These are phyloP conservation scores for Heterodera schachtii DNA, from an alignment of 1,140 invertebrate genomes.

Conservation along the genomic window DNA sequence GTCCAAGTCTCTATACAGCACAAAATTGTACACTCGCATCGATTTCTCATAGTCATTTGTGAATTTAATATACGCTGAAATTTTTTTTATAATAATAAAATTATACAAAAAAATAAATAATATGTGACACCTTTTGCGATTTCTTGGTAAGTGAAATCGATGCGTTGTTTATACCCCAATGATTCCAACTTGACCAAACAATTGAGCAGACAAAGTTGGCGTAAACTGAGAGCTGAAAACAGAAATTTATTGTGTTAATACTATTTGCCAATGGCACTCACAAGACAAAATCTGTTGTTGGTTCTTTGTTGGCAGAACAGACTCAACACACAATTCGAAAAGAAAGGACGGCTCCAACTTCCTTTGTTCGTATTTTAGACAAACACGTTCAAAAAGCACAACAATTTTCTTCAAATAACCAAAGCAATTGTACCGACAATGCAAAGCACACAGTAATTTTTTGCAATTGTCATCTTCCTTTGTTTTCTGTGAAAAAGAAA, in stretches of 20 bases:
- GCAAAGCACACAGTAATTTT: slow-evolving; percentile 5
- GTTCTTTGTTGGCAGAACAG: slow-evolving; percentile 2
- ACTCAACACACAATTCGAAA: neutral
- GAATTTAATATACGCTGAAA: slow-evolving; percentile 19
- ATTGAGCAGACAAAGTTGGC: slow-evolving; percentile 21
- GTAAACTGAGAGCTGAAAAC: slow-evolving; percentile 8
- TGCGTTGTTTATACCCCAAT: neutral
- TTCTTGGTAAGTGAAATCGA: slow-evolving; percentile 24
- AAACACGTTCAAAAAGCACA: neutral
- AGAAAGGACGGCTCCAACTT: neutral
- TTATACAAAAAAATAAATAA: neutral
- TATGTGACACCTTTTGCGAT: slow-evolving; percentile 7
- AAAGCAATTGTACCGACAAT: slow-evolving; percentile 2
- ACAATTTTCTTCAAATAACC: slow-evolving; percentile 27
- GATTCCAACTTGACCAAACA: slow-evolving; percentile 16
- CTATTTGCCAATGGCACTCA: too few relatives aligned
- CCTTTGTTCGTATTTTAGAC: neutral
- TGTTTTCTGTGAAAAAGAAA: neutral
- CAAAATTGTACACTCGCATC: slow-evolving; percentile 20
- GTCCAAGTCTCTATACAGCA: slow-evolving; percentile 24
- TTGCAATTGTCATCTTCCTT: slow-evolving; percentile 1
- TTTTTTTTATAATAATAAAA: neutral
- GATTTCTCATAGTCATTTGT: slow-evolving; percentile 17
- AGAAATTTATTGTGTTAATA: too few relatives aligned
- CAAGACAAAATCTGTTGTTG: neutral